Evolutionary conservation across 2,113 vertebrate genomes (phyloP), one percentile per base, ranked within the genome.

Genomic region (Dasyornis broadbenti): DNA sequence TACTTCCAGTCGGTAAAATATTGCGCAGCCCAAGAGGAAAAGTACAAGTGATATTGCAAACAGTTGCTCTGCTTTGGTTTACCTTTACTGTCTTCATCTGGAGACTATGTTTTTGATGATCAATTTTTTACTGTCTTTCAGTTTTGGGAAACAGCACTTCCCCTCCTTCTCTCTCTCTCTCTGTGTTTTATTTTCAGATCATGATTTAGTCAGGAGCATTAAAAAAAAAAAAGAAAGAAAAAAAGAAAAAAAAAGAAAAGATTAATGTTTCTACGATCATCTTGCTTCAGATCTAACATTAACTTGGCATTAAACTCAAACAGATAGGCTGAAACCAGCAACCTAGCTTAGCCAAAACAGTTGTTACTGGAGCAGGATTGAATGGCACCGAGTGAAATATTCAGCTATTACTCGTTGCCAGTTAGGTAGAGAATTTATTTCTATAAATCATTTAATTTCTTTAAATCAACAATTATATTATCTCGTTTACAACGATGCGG

Each of bases 51-150:
- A 56, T 96, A 94, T 93, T 81, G 90, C 92, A 82, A 88, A 89
- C 90, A 84, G 92, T 93, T 90, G 69, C 23, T 92, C 61, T 89
- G 65, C 93, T 96, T 95, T 96, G 86, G 92, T 96, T 96, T 97
- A 90, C 90, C 93, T 96, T 94, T 96, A 96, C 90, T 68, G 56
- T 92, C 69, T 89, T 95, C 93, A 95, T 96, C 90, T 96, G 90
- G 85, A 96, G 49, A 22, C 20, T 24, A 42, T 76, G 71, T 81
- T 79, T 90, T 90, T 78, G 4, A 65, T 78, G 70, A 61, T 7
- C 23, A 31, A 13, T 79, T 82, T 94, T 95, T 95, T 90, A 92
- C 65, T 37, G 52, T 70, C 82, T 88, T 84, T 93, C 80, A 86
- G 3, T 94, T 96, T 84, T 75, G 54, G 57, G 72, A 92, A 90